These are phyloP conservation scores for Amaurobius ferox DNA, from an alignment of 2,888 invertebrate species.

Conservation along the genomic window DNA sequence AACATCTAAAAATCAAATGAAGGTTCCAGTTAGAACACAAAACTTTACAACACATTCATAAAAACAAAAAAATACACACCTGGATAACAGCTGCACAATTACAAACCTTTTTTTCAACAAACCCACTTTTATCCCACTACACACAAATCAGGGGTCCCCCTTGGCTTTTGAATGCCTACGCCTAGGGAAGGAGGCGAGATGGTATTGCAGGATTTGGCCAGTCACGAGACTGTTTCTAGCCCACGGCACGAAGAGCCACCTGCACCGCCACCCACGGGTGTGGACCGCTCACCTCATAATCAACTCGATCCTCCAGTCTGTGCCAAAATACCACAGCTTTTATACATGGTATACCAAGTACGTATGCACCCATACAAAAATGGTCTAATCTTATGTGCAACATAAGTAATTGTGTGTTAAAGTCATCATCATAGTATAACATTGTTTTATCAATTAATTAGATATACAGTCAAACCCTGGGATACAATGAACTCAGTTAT, in stretches of 20 bases:
- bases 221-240: slow-evolving; percentile 71
- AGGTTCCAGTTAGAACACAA: not conserved
- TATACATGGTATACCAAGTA: not conserved
- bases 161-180: slow-evolving; percentile 57
- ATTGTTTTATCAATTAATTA: too few relatives aligned
- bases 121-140: slow-evolving; percentile 24
- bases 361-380: not conserved
- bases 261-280: slow-evolving; percentile 72
- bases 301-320: slow-evolving; percentile 23
- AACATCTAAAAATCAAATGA: not conserved
- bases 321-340: slow-evolving; percentile 41
- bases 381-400: slow-evolving; percentile 13
- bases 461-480: too few relatives aligned
- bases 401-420: not conserved
- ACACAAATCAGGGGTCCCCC: slow-evolving; percentile 27
- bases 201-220: slow-evolving; percentile 72
- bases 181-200: slow-evolving; percentile 69
- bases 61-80: slow-evolving; percentile 31
- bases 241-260: slow-evolving; percentile 73
- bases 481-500: too few relatives aligned
- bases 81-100: not conserved
- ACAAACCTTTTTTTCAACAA: slow-evolving; percentile 40
- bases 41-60: not conserved
- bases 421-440: too few relatives aligned
- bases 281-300: slow-evolving; percentile 57